A percentile compares a stretch with the other conserved stretches of the same genome.
These are phyloP conservation scores for Tenebrosternarchus preto DNA, from an alignment of 2,113 vertebrate species.

Conservation along the genomic window DNA sequence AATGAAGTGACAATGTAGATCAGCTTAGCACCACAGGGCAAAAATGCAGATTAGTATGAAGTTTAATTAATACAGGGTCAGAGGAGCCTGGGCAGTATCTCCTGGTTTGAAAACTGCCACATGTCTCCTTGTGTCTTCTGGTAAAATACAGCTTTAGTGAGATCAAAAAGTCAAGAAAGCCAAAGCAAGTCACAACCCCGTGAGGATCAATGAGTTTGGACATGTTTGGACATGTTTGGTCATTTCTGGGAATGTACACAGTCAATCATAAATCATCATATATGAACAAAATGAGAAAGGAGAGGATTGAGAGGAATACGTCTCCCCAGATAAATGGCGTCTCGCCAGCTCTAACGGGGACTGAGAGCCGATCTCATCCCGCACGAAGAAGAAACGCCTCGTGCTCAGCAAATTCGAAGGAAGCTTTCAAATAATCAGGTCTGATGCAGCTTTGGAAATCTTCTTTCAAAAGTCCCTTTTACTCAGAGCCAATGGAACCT, in stretches of 20 bases:
- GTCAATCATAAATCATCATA: constrained; percentile 46
- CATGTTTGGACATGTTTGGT: constrained; percentile 46
- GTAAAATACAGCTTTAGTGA: background rate
- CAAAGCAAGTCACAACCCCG: constrained; percentile 5
- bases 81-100: background rate
- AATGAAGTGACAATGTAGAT: background rate
- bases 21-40: background rate
- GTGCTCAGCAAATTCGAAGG: background rate
- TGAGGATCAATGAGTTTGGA: background rate
- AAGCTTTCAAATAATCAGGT: background rate
- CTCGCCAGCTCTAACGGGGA: constrained; percentile 26
- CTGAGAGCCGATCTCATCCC: constrained; percentile 16
- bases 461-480: too few species aligned
- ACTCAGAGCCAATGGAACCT: background rate
- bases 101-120: background rate
- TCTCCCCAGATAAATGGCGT: constrained; percentile 42
- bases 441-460: background rate
- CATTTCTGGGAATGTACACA: constrained; percentile 29
- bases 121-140: background rate
- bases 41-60: background rate
- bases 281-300: constrained; percentile 36
- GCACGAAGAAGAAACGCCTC: background rate
- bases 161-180: background rate
- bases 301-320: constrained; percentile 4
- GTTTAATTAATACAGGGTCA: background rate